Conservation (phyloP, 2,113 vertebrate genomes). For the Carollia perspicillata region DNA sequence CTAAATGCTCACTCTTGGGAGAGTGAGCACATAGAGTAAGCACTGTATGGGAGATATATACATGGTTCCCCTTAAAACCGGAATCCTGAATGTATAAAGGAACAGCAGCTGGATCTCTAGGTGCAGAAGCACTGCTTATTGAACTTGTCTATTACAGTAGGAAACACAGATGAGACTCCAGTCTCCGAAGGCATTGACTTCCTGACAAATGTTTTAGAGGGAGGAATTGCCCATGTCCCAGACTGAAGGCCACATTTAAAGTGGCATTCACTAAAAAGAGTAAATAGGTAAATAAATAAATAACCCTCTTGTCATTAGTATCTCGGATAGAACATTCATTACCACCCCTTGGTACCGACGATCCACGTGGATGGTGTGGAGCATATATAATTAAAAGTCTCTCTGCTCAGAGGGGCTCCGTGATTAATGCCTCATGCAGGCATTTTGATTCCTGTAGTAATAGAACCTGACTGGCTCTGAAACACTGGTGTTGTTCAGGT, state of each 20-base stretch:
- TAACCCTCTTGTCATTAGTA: slow-evolving; percentile 20
- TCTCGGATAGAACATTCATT: slow-evolving; percentile 66
- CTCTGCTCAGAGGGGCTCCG: not conserved
- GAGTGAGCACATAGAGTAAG: too few species aligned
- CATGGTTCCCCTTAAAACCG: not conserved
- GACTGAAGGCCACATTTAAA: not conserved
- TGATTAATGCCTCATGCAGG: slow-evolving; percentile 82
- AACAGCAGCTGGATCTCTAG: not conserved
- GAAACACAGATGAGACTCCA: not conserved
- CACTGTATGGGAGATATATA: not conserved
- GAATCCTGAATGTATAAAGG: not conserved
- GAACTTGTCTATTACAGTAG: not conserved
- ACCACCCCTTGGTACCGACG: not conserved
- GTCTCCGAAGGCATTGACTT: not conserved
- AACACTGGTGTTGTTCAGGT: slow-evolving; percentile 45
- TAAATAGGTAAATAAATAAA: not conserved
- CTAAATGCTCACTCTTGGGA: not conserved
- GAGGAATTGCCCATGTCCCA: not conserved
- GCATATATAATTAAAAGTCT: slow-evolving; percentile 78
- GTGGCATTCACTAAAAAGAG: not conserved
- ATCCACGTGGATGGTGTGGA: not conserved
- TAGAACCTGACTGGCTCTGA: slow-evolving; percentile 79
- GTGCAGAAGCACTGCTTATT: not conserved
- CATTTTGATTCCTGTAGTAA: slow-evolving; percentile 77
- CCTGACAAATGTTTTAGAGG: not conserved